These are phyloP conservation scores for Nymphicus hollandicus DNA, from an alignment of 2,113 vertebrate species.

Conservation along the genomic window DNA sequence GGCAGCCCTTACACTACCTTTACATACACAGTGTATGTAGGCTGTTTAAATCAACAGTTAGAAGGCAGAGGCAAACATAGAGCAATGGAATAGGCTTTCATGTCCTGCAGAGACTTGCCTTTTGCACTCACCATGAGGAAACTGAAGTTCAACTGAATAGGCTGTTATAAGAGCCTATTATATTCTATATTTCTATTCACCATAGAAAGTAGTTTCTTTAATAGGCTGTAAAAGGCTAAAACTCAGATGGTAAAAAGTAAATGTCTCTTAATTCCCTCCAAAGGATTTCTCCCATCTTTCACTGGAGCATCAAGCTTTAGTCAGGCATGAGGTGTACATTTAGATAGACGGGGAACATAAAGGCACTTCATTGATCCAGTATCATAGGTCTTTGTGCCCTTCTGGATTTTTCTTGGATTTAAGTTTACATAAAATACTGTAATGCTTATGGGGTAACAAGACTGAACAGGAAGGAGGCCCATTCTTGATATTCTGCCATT, in stretches of 20 bases:
- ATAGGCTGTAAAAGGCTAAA: background rate
- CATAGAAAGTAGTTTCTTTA: background rate
- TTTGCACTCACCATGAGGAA: background rate
- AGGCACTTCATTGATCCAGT: background rate
- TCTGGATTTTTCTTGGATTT: background rate
- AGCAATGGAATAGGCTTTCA: background rate
- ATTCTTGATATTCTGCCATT: background rate
- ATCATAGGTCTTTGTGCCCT: background rate
- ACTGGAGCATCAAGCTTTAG: background rate
- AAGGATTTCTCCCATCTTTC: background rate
- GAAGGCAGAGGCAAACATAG: background rate
- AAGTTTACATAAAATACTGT: background rate
- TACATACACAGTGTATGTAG: background rate
- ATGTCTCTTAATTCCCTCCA: background rate
- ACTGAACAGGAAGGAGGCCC: background rate
- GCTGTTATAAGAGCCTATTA: background rate
- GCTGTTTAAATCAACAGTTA: background rate
- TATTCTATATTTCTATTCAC: background rate
- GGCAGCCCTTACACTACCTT: background rate
- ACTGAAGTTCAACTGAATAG: background rate
- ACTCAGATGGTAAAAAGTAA: background rate
- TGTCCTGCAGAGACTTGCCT: background rate
- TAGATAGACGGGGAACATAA: background rate
- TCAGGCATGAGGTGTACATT: background rate
- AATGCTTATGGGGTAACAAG: background rate